Evolutionary conservation across 2,888 invertebrate species (phyloP), one percentile per base, ranked within the genome.

Genomic region (Dascillus cervinus): DNA sequence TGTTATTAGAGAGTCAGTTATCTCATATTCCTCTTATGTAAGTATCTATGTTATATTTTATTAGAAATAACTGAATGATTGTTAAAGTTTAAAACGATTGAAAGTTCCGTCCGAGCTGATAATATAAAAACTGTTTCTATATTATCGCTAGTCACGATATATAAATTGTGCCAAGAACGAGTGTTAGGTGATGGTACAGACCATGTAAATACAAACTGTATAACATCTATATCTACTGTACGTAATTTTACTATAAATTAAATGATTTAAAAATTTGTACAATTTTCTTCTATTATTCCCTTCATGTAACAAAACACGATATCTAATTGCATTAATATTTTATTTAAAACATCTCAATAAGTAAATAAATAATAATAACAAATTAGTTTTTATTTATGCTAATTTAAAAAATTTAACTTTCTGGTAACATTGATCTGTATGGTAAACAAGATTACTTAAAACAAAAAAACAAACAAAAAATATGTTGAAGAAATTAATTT

Each of bases 161-260:
- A n/a, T n/a, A n/a, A 38, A 43, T 49, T 48, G 50, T 51, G 50
- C 50, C 50, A 51, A 49, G 41, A 42, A 41, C 39, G n/a, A n/a
- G 34, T 34, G 32, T 33, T 37, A 41, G 45, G 45, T 43, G 46
- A 43, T 44, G 46, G 49, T 32, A 29, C 31, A 17, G 26, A 35
- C 32, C 36, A 32, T 42, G 44, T 46, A 44, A 39, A 46, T 44
- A 46, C 34, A 32, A 28, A 34, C 39, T 34, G 38, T 43, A 36
- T 41, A 41, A 37, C 26, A 37, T 38, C 36, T 39, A 40, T 40
- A 40, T 32, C 34, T 37, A 21, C 30, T 39, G 39, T 44, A 44
- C 37, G 41, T 42, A 36, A 39, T 17, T 33, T 30, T 33, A 26
- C 32, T 37, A 39, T 37, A 34, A 37, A 34, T 26, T 20, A 22